These are phyloP conservation scores for Pristionchus maxplancki DNA, from an alignment of 2,888 invertebrate species.

Conservation along the genomic window DNA sequence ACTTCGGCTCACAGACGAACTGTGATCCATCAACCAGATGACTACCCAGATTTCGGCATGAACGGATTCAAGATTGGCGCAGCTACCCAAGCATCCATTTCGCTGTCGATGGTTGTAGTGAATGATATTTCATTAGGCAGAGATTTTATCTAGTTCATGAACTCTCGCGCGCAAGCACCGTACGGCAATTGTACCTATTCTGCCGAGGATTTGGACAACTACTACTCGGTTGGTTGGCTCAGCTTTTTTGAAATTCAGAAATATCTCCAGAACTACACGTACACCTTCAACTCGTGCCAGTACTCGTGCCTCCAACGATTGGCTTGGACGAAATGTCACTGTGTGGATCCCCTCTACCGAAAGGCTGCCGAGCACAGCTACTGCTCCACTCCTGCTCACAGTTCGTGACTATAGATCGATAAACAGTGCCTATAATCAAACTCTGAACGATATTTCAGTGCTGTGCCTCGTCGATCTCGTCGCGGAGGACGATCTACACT, in stretches of 20 bases:
- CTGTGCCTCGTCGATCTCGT: not conserved
- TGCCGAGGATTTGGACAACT: not conserved
- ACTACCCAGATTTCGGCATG: not conserved
- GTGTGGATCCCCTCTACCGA: not conserved
- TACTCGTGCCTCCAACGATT: not conserved
- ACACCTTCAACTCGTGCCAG: not conserved
- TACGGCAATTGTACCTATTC: constrained; percentile 10
- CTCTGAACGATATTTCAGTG: not conserved
- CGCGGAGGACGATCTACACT: not conserved
- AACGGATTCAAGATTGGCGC: constrained; percentile 5
- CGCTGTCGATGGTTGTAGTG: not conserved
- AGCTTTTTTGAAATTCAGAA: not conserved
- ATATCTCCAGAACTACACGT: not conserved
- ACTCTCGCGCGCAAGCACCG: not conserved
- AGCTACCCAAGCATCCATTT: not conserved
- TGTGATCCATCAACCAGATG: not conserved
- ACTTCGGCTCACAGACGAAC: not conserved
- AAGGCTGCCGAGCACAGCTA: not conserved
- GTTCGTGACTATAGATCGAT: not conserved
- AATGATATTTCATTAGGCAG: not conserved
- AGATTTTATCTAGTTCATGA: not conserved
- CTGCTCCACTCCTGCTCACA: not conserved
- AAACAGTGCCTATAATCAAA: not conserved
- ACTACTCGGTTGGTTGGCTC: not conserved
- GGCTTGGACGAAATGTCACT: not conserved